Base-by-base conservation (phyloP, 2,888 invertebrate genomes). In the Phania funesta region DNA sequence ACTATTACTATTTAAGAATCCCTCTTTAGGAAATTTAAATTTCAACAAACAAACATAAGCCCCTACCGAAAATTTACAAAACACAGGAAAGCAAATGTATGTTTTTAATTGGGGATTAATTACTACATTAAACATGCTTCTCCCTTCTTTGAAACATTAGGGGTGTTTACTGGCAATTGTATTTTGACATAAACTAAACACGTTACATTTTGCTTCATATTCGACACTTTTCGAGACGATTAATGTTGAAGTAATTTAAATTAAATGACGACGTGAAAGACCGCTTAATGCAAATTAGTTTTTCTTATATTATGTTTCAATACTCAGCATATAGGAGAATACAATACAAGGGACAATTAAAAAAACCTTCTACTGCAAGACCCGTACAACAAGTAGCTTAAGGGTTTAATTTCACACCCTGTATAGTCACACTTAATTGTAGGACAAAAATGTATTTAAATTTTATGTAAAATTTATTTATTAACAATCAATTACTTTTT, bases 231-330 rank as follows among this genome's bases (percentile, higher is more conserved):
- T 3, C 29, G 0, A 54, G 20, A 9, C 54, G 26, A 32, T 54
- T 29, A 18, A 54, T 41, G 26, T 29, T 26, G 20, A 68, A 68
- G 18, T 11, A 68, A 54, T 41, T 70, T 29, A n/a, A 60, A 44
- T 67, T 58, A 60, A 60, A 52, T 67, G 79, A 20, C 52, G 35
- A 60, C 50, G 60, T 67, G 73, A 60, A 79, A 79, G 26, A n/a
- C 58, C 58, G 44, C 50, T 67, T 60, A 79, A 67, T 79, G 67
- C 58, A 65, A 73, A 60, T 73, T 52, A 60, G 13, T 24, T 50
- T 64, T 24, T 50, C 35, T 11, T 9, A n/a, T n/a, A n/a, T n/a
- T n/a, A n/a, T n/a, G n/a, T 38, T 11, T 38, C 4, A 2, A 35
- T 35, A 1, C 11, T 9, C 35, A 9, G 35, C 35, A 11, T 9